phyloP scores from a whole-genome alignment of 2,888 invertebrate genomes.

The Dolomedes plantarius region DNA sequence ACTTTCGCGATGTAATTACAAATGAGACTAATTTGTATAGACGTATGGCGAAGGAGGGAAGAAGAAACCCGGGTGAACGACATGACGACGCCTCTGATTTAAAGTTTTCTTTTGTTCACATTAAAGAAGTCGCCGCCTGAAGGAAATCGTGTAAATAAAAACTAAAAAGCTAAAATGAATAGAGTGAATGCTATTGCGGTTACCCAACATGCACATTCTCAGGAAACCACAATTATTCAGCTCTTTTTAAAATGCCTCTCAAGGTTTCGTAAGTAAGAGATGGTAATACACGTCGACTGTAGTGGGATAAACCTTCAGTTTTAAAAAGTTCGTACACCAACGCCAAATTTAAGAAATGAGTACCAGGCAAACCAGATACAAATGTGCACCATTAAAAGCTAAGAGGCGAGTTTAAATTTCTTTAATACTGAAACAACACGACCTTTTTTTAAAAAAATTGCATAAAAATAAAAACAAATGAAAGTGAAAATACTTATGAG shows the following conservation, averaged over 20 bases:
- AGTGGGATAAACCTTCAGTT: no score
- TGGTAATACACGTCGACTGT: no score
- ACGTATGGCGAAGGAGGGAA: not conserved
- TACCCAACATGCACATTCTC: not conserved
- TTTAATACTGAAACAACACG: no score
- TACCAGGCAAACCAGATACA: no score
- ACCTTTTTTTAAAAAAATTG: no score
- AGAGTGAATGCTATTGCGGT: not conserved
- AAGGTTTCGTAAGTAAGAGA: not conserved
- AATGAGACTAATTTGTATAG: not conserved
- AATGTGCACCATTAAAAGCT: no score
- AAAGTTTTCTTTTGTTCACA: not conserved
- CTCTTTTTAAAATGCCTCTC: not conserved
- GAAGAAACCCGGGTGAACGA: not conserved
- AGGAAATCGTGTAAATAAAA: not conserved
- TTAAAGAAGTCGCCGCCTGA: not conserved
- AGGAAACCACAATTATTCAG: slow-evolving; percentile 3
- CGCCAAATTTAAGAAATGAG: no score
- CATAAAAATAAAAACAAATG: no score
- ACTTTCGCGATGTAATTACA: not conserved
- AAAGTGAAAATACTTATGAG: no score
- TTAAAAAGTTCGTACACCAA: no score
- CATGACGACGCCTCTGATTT: not conserved
- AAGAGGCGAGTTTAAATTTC: no score
- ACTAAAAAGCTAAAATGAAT: not conserved